Conservation (phyloP, 1,140 invertebrate species). For the Drosophila lini region DNA sequence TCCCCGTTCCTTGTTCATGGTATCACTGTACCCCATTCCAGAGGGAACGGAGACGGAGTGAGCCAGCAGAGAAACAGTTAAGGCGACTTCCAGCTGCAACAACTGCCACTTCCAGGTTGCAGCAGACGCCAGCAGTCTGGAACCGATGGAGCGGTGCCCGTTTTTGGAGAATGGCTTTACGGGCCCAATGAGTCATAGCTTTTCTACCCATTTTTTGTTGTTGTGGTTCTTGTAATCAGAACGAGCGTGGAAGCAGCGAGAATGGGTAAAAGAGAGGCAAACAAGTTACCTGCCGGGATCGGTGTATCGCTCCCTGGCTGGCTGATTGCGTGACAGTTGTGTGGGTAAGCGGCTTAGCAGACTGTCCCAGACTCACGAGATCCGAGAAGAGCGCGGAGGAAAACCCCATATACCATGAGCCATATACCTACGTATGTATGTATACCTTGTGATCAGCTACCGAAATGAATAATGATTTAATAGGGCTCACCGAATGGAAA, state of each 20-base stretch:
- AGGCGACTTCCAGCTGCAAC: conserved; percentile 60
- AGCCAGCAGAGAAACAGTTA: conserved; percentile 65
- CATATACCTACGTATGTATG: conserved; percentile 5
- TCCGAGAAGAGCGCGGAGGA: conserved; percentile 18
- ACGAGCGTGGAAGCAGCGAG: conserved; percentile 58
- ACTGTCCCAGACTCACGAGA: conserved; percentile 44
- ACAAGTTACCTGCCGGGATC: conserved; percentile 65
- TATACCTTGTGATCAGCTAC: conserved; percentile 34
- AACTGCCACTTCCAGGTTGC: conserved; percentile 51
- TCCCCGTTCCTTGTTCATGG: too few species aligned
- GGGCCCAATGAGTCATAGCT: conserved; percentile 62
- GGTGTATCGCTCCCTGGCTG: conserved; percentile 32
- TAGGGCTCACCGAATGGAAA: conserved; percentile 50
- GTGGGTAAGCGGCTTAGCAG: conserved; percentile 76
- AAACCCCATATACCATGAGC: conserved; percentile 27
- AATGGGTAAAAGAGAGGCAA: conserved; percentile 68
- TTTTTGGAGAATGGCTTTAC: conserved; percentile 57
- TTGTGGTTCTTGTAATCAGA: conserved; percentile 52
- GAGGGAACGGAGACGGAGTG: conserved; percentile 31
- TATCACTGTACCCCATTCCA: conserved; percentile 32
- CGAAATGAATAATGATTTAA: conserved; percentile 74
- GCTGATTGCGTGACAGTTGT: conserved; percentile 72
- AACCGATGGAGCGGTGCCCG: conserved; percentile 47
- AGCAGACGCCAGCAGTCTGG: conserved; percentile 63
- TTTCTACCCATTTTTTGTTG: conserved; percentile 42